These are phyloP conservation scores for Acleris laterana DNA, from an alignment of 2,888 invertebrate genomes.

Conservation along the genomic window DNA sequence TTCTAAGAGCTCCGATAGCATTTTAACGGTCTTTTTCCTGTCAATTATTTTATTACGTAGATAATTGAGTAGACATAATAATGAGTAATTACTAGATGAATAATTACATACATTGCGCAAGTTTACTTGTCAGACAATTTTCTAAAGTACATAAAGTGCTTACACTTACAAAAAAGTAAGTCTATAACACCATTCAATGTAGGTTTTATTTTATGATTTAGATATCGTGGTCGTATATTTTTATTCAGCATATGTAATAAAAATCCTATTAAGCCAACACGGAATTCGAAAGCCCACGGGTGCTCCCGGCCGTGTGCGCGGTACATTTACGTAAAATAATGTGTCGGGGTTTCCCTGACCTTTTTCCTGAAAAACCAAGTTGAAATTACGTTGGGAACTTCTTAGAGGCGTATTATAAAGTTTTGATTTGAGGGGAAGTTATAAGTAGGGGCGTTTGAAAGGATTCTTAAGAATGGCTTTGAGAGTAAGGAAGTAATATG, in stretches of 20 bases:
- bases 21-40: too few species aligned
- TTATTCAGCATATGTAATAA: conserved; percentile 35
- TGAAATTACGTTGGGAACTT: neutral
- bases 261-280: conserved; percentile 37
- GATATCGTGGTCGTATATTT: conserved; percentile 34
- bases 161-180: conserved; percentile 9
- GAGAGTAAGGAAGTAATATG: conserved; percentile 14
- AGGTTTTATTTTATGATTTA: conserved; percentile 35
- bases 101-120: neutral
- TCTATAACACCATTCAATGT: conserved; percentile 27
- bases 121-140: neutral
- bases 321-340: conserved; percentile 38
- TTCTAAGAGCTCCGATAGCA: too few species aligned
- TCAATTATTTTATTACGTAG: neutral
- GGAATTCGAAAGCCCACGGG: conserved; percentile 36
- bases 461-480: conserved; percentile 9
- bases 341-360: conserved; percentile 34
- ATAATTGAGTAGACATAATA: neutral
- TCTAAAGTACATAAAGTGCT: conserved; percentile 7
- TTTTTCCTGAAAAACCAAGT: conserved; percentile 16
- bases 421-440: conserved; percentile 7
- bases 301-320: conserved; percentile 28
- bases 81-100: neutral
- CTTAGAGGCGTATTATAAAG: conserved; percentile 4
- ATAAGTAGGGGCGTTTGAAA: neutral